Evolutionary conservation across 2,113 vertebrate genomes (phyloP).

Genomic region (Elaphurus davidianus): DNA sequence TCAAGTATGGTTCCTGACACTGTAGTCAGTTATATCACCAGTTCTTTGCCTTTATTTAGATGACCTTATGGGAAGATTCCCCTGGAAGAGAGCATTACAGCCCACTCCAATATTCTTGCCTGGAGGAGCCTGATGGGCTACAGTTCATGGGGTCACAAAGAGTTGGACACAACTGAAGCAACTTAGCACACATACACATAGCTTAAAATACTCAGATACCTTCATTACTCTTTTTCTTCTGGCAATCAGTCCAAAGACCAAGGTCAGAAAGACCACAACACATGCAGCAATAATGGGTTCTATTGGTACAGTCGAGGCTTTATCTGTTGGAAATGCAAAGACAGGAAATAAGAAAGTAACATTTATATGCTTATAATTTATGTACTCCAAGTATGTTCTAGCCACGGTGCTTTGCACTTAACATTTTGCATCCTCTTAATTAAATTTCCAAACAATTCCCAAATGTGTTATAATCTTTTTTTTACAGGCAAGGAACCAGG

Average conservation of each 20-base stretch:
- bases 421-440: not conserved
- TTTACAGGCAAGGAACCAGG: not conserved
- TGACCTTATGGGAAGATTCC: not conserved
- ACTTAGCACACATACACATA: not conserved
- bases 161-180: not conserved
- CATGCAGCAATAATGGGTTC: conserved; percentile 80
- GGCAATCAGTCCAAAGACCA: conserved; percentile 80
- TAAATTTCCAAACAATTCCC: not conserved
- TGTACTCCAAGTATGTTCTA: not conserved
- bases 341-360: not conserved
- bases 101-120: not conserved
- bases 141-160: not conserved
- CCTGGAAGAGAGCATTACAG: not conserved
- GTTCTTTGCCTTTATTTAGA: not conserved
- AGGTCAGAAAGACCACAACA: conserved; percentile 70
- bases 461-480: not conserved
- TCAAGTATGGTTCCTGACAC: not conserved
- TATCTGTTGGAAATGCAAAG: conserved; percentile 75
- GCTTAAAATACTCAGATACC: conserved; percentile 66
- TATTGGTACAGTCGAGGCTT: conserved; percentile 44
- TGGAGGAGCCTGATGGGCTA: not conserved
- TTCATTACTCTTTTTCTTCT: conserved; percentile 75
- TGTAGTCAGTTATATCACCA: not conserved
- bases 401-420: not conserved
- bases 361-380: not conserved